Base-by-base conservation (phyloP, 2,888 invertebrate genomes). In the Unio pictorum region DNA sequence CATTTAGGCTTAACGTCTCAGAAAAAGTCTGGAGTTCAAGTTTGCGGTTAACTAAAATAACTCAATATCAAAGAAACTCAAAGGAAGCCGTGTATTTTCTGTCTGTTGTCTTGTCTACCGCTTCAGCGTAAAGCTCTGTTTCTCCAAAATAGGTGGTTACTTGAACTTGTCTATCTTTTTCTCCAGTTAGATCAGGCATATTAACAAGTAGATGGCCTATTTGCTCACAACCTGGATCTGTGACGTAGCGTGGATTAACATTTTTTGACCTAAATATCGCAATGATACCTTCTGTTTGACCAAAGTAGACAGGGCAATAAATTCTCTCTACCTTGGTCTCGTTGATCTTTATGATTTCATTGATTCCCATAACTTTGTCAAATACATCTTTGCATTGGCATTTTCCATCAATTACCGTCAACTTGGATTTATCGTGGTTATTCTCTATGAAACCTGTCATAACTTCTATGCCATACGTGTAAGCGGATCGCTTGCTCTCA, bases 71-170 rank as follows among this genome's bases (percentile, higher is more conserved):
- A 34, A 34, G 34, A 8, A 34, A 66, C n/a, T 66, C 66, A 58
- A 66, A 58, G 7, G 18, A 45, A 6, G 66, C 58, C 0, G 34
- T 17, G 18, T 58, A 66, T 30, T 30, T 20, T 11, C 6, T 45
- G 7, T 60, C 59, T 15, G 58, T 66, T 30, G 58, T 57, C 15
- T 58, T 59, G 45, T 66, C 66, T 20, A 59, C 59, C 3, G 66
- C 66, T 23, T 57, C 34, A 1, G 60, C 66, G 18, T 30, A 23
- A 4, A 66, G n/a, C 26, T 66, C 66, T 0, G 60, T 66, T 3
- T 59, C 26, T 34, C 58, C 58, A n/a, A 66, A 30, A 18, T 18
- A 54, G 59, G 55, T 45, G 15, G 45, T 54, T 28, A 60, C 66
- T 11, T 57, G 17, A 17, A 66, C 59, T 26, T 23, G 11, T 23